phyloP scores from a whole-genome alignment of 30 jellyfish, hydroid and myxozoan species.

The Cassiopea andromeda region DNA sequence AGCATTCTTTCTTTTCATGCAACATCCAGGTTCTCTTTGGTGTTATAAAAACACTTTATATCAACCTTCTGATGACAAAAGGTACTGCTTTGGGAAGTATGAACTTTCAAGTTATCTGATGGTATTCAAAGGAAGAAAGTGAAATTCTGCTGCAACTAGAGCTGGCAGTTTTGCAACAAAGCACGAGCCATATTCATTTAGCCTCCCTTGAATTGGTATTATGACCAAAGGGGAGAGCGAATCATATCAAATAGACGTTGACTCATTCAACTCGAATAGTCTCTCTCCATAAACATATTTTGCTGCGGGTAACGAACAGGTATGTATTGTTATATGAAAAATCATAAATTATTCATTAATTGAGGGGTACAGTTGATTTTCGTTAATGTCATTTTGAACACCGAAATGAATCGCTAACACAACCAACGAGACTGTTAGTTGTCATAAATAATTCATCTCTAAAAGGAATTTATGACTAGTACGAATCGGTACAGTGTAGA shows the following conservation, averaged over 20 bases:
- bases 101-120: too few relatives aligned
- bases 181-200: not conserved
- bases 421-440: not conserved
- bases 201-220: not conserved
- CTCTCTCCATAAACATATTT: not conserved
- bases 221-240: not conserved
- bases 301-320: conserved; percentile 21
- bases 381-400: not conserved
- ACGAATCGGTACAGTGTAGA: not conserved
- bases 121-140: too few relatives aligned
- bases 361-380: conserved; percentile 13
- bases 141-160: too few relatives aligned
- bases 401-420: not conserved
- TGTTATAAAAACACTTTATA: too few relatives aligned
- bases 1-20: too few relatives aligned
- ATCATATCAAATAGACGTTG: not conserved
- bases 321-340: not conserved
- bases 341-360: not conserved
- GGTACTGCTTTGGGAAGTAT: too few relatives aligned
- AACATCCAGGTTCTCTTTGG: too few relatives aligned
- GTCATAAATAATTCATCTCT: not conserved
- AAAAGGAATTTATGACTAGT: not conserved
- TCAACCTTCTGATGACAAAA: too few relatives aligned
- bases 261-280: not conserved
- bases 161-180: too few relatives aligned